A percentile compares a stretch with the other conserved stretches of the same genome.
Conservation (phyloP, 1,140 invertebrate genomes). For the Olivierus martensii region DNA sequence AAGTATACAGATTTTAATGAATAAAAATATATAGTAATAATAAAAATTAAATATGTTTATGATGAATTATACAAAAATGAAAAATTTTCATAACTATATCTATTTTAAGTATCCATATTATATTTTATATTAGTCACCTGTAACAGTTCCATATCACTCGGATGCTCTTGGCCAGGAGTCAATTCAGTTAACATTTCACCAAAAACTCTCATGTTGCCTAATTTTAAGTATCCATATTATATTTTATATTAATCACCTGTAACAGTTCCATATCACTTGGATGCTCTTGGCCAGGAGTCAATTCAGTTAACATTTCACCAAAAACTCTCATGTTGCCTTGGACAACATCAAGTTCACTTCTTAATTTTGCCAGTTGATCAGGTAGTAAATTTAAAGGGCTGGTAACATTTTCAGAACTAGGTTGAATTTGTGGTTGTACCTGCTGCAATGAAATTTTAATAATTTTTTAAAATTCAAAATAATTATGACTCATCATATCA, state of each 20-base stretch:
- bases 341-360: conserved; percentile 81
- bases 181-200: conserved; percentile 88
- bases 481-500: too few relatives aligned
- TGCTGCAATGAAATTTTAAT: background rate
- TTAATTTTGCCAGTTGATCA: conserved; percentile 77
- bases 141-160: conserved; percentile 53
- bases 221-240: too few relatives aligned
- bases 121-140: conserved; percentile 40
- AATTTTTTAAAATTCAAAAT: too few relatives aligned
- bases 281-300: conserved; percentile 56
- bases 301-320: conserved; percentile 83
- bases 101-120: too few relatives aligned
- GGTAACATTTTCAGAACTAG: background rate
- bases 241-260: conserved; percentile 39
- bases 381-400: conserved; percentile 39
- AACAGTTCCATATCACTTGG: conserved; percentile 53
- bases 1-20: too few relatives aligned
- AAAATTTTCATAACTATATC: too few relatives aligned
- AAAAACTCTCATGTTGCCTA: conserved; percentile 83
- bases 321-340: conserved; percentile 87
- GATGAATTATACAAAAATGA: too few relatives aligned
- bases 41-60: too few relatives aligned
- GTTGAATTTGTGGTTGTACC: background rate
- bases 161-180: conserved; percentile 51
- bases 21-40: too few relatives aligned